A percentile compares a stretch with the other conserved stretches of the same genome.
These are phyloP conservation scores for Meteorus sp. DNA, from an alignment of 1,140 invertebrate species.

Conservation along the genomic window DNA sequence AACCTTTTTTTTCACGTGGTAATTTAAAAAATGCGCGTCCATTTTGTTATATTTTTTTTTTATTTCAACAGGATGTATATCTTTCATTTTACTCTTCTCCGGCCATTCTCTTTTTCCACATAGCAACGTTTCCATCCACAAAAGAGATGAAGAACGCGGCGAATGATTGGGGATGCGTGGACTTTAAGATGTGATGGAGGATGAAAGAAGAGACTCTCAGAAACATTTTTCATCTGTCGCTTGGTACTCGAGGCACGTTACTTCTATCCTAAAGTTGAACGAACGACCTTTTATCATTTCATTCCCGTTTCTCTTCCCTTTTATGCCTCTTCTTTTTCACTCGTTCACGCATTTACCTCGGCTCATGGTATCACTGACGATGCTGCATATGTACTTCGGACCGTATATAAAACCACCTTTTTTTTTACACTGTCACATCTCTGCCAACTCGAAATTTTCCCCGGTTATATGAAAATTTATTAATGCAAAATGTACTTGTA, in stretches of 20 bases:
- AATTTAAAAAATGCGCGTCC: no score
- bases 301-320: slow-evolving; percentile 1
- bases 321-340: slow-evolving; percentile 2
- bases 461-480: no score
- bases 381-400: no score
- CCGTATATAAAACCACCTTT: no score
- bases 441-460: no score
- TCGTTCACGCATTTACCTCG: slow-evolving; percentile 5
- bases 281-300: slow-evolving; percentile 5
- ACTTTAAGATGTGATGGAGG: slow-evolving; percentile 10
- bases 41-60: no score
- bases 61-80: no score
- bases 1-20: no score
- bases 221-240: slow-evolving; percentile 30
- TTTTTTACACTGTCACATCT: no score
- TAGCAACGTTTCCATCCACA: neutral
- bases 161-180: slow-evolving; percentile 23
- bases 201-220: slow-evolving; percentile 24
- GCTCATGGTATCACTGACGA: neutral
- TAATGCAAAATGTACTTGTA: no score
- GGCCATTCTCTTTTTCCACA: no score
- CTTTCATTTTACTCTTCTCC: no score
- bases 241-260: slow-evolving; percentile 30
- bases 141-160: neutral
- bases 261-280: slow-evolving; percentile 27